Evolutionary conservation across 2,113 vertebrate genomes (phyloP).

Genomic region (Salvelinus alpinus): DNA sequence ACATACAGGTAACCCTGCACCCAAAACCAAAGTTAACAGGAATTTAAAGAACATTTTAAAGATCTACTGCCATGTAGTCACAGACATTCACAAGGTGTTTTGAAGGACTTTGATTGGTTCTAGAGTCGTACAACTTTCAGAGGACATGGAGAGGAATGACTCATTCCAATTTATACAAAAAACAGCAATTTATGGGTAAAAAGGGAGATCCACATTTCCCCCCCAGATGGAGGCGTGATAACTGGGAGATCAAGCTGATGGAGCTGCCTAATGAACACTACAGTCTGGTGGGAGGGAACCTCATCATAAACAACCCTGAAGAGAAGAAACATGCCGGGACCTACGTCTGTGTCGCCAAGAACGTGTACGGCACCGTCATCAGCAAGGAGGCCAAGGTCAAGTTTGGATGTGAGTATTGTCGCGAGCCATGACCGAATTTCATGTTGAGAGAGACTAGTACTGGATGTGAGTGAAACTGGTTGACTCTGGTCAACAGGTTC

Average conservation of each 20-base stretch:
- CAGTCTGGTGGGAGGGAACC: slow-evolving; percentile 92
- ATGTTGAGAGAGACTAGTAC: no score
- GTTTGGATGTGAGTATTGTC: slow-evolving; percentile 91
- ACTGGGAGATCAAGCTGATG: slow-evolving; percentile 91
- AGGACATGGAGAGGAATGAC: no score
- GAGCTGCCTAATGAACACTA: slow-evolving; percentile 86
- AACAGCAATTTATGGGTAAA: no score
- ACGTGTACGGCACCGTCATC: slow-evolving; percentile 89
- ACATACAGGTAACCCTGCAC: no score
- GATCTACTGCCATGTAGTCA: background rate
- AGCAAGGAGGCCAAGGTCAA: slow-evolving; percentile 90
- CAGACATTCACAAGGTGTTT: background rate
- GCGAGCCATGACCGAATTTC: background rate
- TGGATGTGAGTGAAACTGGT: no score
- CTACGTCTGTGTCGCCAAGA: slow-evolving; percentile 89
- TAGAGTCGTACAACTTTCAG: no score
- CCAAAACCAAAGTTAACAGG: no score
- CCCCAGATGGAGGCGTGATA: slow-evolving; percentile 90
- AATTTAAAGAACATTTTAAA: no score
- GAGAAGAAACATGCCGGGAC: slow-evolving; percentile 87
- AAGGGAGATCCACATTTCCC: background rate
- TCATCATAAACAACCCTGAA: slow-evolving; percentile 91
- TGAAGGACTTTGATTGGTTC: no score
- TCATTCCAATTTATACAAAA: no score
- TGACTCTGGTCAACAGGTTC: no score